Conservation (phyloP, 2,113 vertebrate species). For the Turnix velox region DNA sequence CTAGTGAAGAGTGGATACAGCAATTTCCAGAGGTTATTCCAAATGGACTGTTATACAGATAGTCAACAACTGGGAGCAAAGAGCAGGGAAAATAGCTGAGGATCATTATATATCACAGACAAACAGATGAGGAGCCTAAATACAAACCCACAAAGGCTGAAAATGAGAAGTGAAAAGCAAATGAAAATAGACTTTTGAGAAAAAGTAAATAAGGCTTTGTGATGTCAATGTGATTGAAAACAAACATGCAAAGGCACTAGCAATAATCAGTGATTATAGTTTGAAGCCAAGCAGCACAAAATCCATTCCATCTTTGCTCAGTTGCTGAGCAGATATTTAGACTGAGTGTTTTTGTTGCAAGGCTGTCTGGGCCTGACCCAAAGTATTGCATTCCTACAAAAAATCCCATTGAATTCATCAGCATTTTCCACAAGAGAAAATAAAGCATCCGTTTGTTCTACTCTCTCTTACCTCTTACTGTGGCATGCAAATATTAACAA, state of each 20-base stretch:
- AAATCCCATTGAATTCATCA: background rate
- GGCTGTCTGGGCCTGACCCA: background rate
- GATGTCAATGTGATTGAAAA: conserved; percentile 49
- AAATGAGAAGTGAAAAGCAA: conserved; percentile 48
- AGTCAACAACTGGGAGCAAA: conserved; percentile 8
- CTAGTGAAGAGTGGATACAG: background rate
- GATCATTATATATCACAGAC: background rate
- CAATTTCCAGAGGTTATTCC: conserved; percentile 32
- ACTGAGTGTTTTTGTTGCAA: background rate
- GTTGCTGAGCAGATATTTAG: conserved; percentile 35
- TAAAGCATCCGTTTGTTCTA: background rate
- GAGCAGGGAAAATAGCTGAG: background rate
- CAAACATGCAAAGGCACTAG: conserved; percentile 22
- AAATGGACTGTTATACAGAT: background rate
- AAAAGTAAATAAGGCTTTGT: conserved; percentile 45
- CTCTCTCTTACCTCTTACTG: background rate
- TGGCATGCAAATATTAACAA: background rate
- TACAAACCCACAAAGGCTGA: background rate
- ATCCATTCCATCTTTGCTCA: conserved; percentile 25
- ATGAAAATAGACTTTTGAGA: conserved; percentile 25
- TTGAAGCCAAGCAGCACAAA: conserved; percentile 30
- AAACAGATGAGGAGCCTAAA: conserved; percentile 15
- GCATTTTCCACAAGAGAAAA: background rate
- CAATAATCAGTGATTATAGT: conserved; percentile 7
- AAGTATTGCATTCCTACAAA: background rate